A percentile compares a stretch with the other conserved stretches of the same genome.
phyloP scores from a whole-genome alignment of 1,140 invertebrate genomes.

The Magallana angulata region DNA sequence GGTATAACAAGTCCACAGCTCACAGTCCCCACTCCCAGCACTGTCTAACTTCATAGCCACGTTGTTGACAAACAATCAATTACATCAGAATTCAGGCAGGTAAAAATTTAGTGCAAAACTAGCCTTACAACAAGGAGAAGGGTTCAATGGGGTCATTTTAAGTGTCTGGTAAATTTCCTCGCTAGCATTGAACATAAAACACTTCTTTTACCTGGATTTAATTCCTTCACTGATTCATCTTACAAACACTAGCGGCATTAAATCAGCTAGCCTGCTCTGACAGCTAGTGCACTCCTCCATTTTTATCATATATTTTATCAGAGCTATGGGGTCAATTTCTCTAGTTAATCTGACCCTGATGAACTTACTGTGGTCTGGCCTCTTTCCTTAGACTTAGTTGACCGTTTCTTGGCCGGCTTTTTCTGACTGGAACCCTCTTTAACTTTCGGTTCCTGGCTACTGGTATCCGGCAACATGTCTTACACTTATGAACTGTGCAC shows the following conservation, averaged over 20 bases:
- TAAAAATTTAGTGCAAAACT: neutral
- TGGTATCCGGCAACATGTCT: neutral
- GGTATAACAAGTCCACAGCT: too few species aligned
- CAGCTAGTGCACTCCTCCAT: neutral
- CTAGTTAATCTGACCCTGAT: neutral
- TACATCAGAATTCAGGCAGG: neutral
- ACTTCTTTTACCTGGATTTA: neutral
- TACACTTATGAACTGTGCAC: neutral
- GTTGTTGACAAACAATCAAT: constrained; percentile 13
- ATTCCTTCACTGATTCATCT: neutral
- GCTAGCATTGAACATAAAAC: neutral
- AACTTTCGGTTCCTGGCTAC: neutral
- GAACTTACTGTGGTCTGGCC: constrained; percentile 4
- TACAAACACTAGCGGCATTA: neutral
- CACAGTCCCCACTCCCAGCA: neutral
- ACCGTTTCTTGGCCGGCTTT: constrained; percentile 10
- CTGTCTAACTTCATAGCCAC: neutral
- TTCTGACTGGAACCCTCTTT: neutral
- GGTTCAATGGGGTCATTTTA: neutral
- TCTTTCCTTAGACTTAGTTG: constrained; percentile 1
- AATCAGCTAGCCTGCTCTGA: neutral
- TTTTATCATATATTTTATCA: neutral
- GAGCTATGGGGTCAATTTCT: neutral
- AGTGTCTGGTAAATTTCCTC: too few species aligned
- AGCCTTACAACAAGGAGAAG: neutral